Evolutionary conservation across 2,113 vertebrate genomes (phyloP).

Genomic region (Aldabrachelys gigantea): DNA sequence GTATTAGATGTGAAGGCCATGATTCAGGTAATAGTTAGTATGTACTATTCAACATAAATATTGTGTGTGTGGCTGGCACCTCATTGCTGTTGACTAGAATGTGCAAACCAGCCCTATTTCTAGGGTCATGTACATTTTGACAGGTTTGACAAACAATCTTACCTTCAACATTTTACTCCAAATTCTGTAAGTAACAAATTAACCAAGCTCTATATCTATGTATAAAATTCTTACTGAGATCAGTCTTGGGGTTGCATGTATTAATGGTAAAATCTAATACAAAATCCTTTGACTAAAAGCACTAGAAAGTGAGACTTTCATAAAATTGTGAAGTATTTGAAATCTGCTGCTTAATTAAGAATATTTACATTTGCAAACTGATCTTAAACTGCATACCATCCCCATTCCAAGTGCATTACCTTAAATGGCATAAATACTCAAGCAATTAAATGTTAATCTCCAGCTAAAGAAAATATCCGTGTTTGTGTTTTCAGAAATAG

Average conservation of each 20-base stretch:
- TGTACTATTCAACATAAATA: fast-evolving
- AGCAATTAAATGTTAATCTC: neutral
- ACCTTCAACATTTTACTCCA: neutral
- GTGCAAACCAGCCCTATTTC: neutral
- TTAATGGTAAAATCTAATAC: slow-evolving; percentile 19
- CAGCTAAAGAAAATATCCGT: neutral
- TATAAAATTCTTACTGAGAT: slow-evolving; percentile 32
- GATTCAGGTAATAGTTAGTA: neutral
- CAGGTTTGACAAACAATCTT: fast-evolving
- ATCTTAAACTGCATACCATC: neutral
- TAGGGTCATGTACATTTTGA: neutral
- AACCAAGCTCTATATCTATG: neutral
- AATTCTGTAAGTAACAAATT: neutral
- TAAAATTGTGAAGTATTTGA: neutral
- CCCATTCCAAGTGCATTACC: neutral
- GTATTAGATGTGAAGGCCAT: fast-evolving
- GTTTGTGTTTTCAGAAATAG: neutral
- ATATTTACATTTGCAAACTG: slow-evolving; percentile 12
- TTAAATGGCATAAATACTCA: neutral
- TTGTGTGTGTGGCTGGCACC: fast-evolving
- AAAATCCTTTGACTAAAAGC: slow-evolving; percentile 51
- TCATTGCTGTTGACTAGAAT: neutral
- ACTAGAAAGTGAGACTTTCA: slow-evolving; percentile 33
- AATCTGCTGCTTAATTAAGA: slow-evolving; percentile 22
- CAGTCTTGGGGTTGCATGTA: slow-evolving; percentile 35